Percentiles rank a stretch among this genome's conserved stretches.
These are phyloP conservation scores for Mizuhopecten yessoensis DNA, from an alignment of 1,140 invertebrate genomes.

Conservation along the genomic window DNA sequence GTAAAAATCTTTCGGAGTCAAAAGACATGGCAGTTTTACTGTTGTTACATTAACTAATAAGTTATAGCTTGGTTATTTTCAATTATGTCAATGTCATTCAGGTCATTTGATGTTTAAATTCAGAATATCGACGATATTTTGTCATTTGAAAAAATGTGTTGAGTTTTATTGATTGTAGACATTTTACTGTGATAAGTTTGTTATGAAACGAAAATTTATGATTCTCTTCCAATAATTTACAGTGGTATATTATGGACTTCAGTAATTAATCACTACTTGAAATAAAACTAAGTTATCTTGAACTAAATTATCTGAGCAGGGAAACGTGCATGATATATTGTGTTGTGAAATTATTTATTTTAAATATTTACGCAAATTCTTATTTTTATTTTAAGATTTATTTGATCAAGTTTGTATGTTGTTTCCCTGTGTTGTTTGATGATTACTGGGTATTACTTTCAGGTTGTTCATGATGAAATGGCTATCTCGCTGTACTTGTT, in stretches of 20 bases:
- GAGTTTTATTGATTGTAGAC: background rate
- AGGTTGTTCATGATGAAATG: background rate
- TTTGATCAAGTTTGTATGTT: conserved; percentile 10
- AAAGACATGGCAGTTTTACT: conserved; percentile 12
- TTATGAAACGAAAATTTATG: background rate
- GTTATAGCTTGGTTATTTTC: background rate
- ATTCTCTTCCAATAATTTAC: background rate
- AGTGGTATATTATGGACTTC: background rate
- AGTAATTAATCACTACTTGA: background rate
- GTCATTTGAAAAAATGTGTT: background rate
- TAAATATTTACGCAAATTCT: conserved; percentile 28
- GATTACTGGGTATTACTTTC: background rate
- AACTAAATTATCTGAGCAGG: background rate
- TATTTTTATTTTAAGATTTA: conserved; percentile 7
- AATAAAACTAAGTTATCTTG: background rate
- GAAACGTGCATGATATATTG: conserved; percentile 4
- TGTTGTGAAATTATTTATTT: background rate
- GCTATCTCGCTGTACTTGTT: background rate
- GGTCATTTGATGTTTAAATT: background rate
- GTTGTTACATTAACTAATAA: background rate
- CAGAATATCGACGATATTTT: background rate
- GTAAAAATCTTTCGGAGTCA: background rate
- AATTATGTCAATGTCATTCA: background rate
- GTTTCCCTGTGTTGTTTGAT: background rate
- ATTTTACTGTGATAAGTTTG: background rate